These are phyloP conservation scores for Podarcis siculus DNA, from an alignment of 2,797 vertebrate species.

Conservation along the genomic window DNA sequence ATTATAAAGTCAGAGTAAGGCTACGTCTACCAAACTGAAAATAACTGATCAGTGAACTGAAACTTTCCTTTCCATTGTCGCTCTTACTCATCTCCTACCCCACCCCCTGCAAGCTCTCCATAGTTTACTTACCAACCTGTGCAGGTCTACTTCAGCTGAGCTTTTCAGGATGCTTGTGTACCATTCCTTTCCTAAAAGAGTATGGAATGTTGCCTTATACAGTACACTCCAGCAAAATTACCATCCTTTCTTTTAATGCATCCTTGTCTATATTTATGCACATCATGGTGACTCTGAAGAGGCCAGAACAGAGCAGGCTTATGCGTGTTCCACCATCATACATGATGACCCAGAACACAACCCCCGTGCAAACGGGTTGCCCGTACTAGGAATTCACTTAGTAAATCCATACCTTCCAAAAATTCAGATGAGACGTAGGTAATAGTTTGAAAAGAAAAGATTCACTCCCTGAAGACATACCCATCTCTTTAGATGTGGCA, in stretches of 20 bases:
- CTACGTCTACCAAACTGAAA: not conserved
- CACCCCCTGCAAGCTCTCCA: not conserved
- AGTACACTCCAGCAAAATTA: not conserved
- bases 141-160: not conserved
- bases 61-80: not conserved
- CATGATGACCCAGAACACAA: too few species aligned
- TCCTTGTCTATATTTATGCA: not conserved
- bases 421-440: not conserved
- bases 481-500: not conserved
- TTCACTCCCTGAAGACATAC: not conserved
- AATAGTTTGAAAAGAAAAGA: not conserved
- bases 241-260: not conserved
- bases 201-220: not conserved
- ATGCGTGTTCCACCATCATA: too few species aligned
- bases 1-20: not conserved
- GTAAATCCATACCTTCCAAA: not conserved
- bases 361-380: too few species aligned
- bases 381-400: not conserved
- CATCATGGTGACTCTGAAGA: too few species aligned
- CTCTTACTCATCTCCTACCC: not conserved
- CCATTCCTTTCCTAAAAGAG: not conserved
- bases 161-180: too few species aligned
- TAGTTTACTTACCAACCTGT: not conserved
- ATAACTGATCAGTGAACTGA: not conserved
- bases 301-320: too few species aligned